phyloP scores from a whole-genome alignment of 2,797 vertebrate species.

The Eurystomus glaucurus region DNA sequence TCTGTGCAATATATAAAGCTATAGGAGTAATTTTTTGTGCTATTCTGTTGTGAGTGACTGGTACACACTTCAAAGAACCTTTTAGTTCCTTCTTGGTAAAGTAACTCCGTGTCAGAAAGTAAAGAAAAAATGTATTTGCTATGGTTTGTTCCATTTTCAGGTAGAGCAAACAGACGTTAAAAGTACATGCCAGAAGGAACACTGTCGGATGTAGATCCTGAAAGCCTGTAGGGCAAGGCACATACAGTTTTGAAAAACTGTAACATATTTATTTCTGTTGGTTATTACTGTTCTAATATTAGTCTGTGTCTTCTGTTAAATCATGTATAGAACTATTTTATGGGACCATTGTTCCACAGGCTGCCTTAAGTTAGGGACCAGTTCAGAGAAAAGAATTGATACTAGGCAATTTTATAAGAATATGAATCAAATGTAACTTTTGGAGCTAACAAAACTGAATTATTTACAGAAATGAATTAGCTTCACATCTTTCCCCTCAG shows the following conservation, averaged over 20 bases:
- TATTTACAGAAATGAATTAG: constrained; percentile 67
- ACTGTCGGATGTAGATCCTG: constrained; percentile 36
- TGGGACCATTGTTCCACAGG: constrained; percentile 48
- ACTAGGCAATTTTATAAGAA: constrained; percentile 63
- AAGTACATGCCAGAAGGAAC: constrained; percentile 67
- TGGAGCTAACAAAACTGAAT: constrained; percentile 45
- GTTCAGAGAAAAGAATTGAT: constrained; percentile 24
- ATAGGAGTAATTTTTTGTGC: constrained; percentile 11
- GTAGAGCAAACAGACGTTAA: constrained; percentile 70
- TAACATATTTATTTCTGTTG: constrained; percentile 66
- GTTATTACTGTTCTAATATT: constrained; percentile 74
- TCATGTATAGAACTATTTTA: constrained; percentile 73
- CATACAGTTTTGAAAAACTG: constrained; percentile 46
- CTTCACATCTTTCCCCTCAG: constrained; percentile 39
- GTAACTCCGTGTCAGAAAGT: constrained; percentile 46
- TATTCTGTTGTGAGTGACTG: constrained; percentile 12
- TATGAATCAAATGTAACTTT: constrained; percentile 71
- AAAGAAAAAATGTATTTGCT: constrained; percentile 65
- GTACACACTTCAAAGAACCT: constrained; percentile 29
- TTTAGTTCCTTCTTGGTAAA: constrained; percentile 53
- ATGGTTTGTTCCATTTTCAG: constrained; percentile 78
- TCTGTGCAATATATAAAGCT: constrained; percentile 29
- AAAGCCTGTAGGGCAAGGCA: constrained; percentile 62
- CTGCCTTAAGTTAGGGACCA: constrained; percentile 62
- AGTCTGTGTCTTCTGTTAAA: constrained; percentile 76